Evolutionary conservation across 2,113 vertebrate species (phyloP).

Genomic region (Hyperopisus bebe): DNA sequence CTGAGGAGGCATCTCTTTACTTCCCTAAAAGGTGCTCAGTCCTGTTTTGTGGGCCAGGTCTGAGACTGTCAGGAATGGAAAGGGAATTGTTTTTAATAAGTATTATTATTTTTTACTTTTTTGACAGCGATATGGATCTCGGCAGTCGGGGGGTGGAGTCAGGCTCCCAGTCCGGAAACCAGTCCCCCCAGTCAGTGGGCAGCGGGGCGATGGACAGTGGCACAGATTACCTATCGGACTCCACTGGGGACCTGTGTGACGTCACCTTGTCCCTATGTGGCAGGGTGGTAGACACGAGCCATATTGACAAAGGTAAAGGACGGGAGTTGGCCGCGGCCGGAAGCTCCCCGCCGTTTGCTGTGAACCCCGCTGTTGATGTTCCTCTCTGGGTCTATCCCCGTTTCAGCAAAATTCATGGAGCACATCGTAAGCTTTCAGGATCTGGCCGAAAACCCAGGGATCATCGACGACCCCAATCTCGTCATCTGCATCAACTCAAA

Average conservation of each 20-base stretch:
- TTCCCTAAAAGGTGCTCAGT: slow-evolving; percentile 72
- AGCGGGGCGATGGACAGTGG: slow-evolving; percentile 53
- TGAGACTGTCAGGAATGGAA: neutral
- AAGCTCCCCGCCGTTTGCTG: neutral
- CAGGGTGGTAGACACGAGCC: slow-evolving; percentile 60
- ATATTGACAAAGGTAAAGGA: slow-evolving; percentile 70
- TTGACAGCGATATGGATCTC: slow-evolving; percentile 58
- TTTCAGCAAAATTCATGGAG: slow-evolving; percentile 76
- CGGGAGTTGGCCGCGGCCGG: neutral
- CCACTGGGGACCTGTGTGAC: slow-evolving; percentile 48
- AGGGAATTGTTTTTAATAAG: neutral
- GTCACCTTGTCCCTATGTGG: slow-evolving; percentile 82
- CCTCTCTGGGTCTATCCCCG: neutral
- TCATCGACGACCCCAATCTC: slow-evolving; percentile 81
- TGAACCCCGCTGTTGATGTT: neutral
- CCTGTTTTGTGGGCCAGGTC: neutral
- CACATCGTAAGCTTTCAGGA: slow-evolving; percentile 79
- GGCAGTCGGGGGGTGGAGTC: slow-evolving; percentile 41
- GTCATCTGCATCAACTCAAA: slow-evolving; percentile 84
- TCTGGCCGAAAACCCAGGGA: slow-evolving; percentile 76
- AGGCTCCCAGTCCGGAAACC: slow-evolving; percentile 44
- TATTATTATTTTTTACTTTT: slow-evolving; percentile 17
- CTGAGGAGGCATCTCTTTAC: slow-evolving; percentile 68
- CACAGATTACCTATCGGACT: slow-evolving; percentile 50
- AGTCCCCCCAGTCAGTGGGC: slow-evolving; percentile 56